Percentiles rank a stretch among this genome's conserved stretches.
Evolutionary conservation across 2,888 invertebrate species (phyloP).

Genomic region (Sinopyrophorus schimmeli): DNA sequence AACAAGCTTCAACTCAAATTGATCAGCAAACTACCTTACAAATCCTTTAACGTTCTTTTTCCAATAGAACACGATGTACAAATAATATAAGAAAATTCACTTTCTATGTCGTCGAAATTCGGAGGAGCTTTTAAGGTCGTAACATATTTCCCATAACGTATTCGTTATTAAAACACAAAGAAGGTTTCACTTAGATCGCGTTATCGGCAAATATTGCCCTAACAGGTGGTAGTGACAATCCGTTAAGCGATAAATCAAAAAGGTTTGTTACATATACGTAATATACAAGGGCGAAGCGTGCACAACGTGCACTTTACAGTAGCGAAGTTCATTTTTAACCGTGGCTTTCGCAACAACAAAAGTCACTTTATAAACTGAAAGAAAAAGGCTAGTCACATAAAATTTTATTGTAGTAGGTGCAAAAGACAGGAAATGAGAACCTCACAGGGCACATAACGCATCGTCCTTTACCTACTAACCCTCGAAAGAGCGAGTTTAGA

Average conservation of each 20-base stretch:
- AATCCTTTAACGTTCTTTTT: too few species aligned
- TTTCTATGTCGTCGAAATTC: too few species aligned
- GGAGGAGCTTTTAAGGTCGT: too few species aligned
- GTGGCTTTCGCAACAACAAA: conserved; percentile 24
- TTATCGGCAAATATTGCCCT: too few species aligned
- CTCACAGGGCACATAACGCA: conserved; percentile 26
- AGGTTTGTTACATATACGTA: conserved; percentile 3
- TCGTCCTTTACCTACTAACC: conserved; percentile 29
- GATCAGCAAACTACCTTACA: too few species aligned
- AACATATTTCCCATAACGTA: too few species aligned
- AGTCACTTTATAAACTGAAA: conserved; percentile 28
- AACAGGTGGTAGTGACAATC: conserved; percentile 3
- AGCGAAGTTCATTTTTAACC: conserved; percentile 11
- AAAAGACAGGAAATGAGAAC: conserved; percentile 31
- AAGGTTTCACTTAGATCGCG: too few species aligned
- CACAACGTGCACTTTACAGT: conserved; percentile 9
- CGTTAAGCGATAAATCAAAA: conserved; percentile 9
- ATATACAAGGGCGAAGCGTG: too few species aligned
- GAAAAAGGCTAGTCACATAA: conserved; percentile 22
- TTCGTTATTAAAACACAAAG: too few species aligned
- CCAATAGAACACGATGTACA: too few species aligned
- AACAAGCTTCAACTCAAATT: too few species aligned
- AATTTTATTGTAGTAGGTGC: conserved; percentile 32
- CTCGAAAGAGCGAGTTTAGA: conserved; percentile 22
- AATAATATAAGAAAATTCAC: too few species aligned